Base-by-base conservation (phyloP, 64 coral and sea anemone species). In the Astreopora myriophthalma region DNA sequence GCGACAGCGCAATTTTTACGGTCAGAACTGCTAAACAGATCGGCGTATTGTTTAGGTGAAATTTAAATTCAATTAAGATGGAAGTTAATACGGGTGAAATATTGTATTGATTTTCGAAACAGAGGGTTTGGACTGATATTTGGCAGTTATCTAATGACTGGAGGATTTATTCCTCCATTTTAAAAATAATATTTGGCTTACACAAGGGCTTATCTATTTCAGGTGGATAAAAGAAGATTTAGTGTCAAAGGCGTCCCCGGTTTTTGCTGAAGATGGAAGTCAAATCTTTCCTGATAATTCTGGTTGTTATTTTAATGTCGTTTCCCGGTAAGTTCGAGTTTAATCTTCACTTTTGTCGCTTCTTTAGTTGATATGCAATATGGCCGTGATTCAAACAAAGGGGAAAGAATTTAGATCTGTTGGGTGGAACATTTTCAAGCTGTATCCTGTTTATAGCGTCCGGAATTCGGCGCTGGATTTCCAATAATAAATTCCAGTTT, bases 181-280 rank as follows among this genome's bases (percentile, higher is more conserved):
- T 62, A 1, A 25, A 83, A 13, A 64, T 8, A 31, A 83, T 23
- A 39, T 64, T 33, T 37, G n/a, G 57, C 37, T 63, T 83, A 83
- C 79, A 39, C 57, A 64, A 83, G 19, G 33, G 57, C 34, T 83
- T 83, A 83, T 83, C 79, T 65, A 22, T 65, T 63, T 8, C 55
- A 83, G 79, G 34, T 83, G 55, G 14, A 36, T 14, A 37, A 16
- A 35, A 24, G 31, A 63, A 1, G 8, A 38, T 83, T 83, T 38
- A 8, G 30, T 64, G 19, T 1, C 8, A 33, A 57, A 38, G 17
- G 61, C 19, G 25, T 64, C 12, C 20, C 61, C 22, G 31, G 34
- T 20, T 80, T 33, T 14, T 80, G 6, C 3, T 7, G 0, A 64
- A 83, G 32, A 83, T 83, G 79, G 52, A 83, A 40, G 76, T 34